These are phyloP conservation scores for Hyppa rectilinea DNA, from an alignment of 2,888 invertebrate genomes.

Conservation along the genomic window DNA sequence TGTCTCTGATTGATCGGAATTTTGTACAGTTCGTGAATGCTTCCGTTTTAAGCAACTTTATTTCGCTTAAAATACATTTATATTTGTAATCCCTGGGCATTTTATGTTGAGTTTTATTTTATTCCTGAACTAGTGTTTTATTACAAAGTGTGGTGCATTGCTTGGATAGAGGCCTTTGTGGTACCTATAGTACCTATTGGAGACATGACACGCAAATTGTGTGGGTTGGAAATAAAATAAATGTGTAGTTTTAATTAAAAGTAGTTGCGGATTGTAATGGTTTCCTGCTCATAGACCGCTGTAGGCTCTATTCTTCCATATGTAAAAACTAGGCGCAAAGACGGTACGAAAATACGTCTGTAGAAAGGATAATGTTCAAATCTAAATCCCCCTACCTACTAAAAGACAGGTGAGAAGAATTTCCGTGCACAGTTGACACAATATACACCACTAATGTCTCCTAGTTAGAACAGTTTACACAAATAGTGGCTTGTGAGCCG, in stretches of 20 bases:
- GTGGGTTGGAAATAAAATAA: not conserved
- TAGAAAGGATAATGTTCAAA: constrained; percentile 22
- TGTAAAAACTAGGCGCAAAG: not conserved
- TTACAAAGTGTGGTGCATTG: not conserved
- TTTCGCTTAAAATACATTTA: constrained; percentile 30
- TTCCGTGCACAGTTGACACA: constrained; percentile 19
- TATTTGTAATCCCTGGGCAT: constrained; percentile 10
- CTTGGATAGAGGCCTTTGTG: constrained; percentile 8
- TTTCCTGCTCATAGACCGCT: not conserved
- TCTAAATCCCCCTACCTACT: constrained; percentile 27
- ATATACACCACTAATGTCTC: constrained; percentile 38
- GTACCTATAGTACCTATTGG: not conserved
- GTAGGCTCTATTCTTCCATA: not conserved
- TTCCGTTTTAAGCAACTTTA: constrained; percentile 29
- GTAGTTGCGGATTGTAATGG: not conserved
- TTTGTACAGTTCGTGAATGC: constrained; percentile 25
- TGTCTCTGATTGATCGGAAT: constrained; percentile 64
- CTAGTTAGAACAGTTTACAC: constrained; percentile 43
- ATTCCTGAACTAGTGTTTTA: constrained; percentile 11
- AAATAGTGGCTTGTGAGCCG: constrained; percentile 54
- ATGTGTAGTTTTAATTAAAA: not conserved
- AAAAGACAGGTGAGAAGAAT: constrained; percentile 35
- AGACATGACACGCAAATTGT: not conserved
- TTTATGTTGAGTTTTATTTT: constrained; percentile 28
- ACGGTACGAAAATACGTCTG: not conserved